Evolutionary conservation across 2,113 vertebrate genomes (phyloP).

Genomic region (Petrocephalus zakoni): DNA sequence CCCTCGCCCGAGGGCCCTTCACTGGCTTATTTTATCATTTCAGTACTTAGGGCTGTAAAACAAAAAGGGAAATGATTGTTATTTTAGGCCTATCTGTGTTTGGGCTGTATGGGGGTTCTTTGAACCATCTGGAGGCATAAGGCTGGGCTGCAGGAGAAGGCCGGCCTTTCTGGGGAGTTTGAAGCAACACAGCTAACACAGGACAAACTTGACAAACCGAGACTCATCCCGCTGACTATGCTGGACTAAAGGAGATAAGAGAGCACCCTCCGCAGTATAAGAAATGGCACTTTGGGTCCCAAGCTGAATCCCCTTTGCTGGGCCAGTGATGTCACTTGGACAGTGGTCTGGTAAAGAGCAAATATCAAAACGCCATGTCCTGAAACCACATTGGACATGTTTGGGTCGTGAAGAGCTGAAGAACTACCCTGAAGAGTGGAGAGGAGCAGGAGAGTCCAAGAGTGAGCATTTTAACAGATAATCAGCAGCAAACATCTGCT

Average conservation of each 20-base stretch:
- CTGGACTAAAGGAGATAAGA: too few species aligned
- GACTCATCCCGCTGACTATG: background rate
- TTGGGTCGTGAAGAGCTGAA: background rate
- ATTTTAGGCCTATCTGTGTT: background rate
- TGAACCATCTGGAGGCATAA: background rate
- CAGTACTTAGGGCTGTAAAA: background rate
- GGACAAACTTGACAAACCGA: background rate
- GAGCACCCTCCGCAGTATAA: too few species aligned
- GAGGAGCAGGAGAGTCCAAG: background rate
- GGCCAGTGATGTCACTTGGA: background rate
- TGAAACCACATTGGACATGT: background rate
- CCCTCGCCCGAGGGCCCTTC: background rate
- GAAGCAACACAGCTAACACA: background rate
- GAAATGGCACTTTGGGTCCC: too few species aligned
- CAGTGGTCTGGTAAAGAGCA: background rate
- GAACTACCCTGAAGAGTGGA: background rate
- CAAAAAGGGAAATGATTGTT: background rate
- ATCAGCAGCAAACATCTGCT: background rate
- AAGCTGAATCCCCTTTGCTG: too few species aligned
- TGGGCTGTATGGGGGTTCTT: background rate
- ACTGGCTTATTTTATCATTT: background rate
- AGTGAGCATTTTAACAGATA: background rate
- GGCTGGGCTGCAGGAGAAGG: background rate
- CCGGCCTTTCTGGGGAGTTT: background rate
- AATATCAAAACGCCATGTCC: background rate